Conservation (phyloP, 2,797 vertebrate genomes). For the Gallinago nigripennis region DNA sequence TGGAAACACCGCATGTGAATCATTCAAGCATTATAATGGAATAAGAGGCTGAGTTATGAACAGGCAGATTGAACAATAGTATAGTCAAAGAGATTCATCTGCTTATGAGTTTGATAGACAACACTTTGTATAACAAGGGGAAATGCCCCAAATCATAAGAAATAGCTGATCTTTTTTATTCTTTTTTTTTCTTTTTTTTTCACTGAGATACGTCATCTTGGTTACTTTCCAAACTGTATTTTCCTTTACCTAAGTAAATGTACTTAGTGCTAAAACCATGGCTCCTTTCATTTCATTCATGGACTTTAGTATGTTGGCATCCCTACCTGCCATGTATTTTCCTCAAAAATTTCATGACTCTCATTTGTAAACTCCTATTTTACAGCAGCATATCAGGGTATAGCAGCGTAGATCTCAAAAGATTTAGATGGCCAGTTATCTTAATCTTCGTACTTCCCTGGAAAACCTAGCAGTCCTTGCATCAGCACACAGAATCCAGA, state of each 20-base stretch:
- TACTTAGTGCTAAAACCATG: neutral
- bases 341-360: neutral
- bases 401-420: neutral
- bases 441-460: neutral
- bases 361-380: neutral
- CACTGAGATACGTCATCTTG: neutral
- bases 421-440: neutral
- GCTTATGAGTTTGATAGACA: slow-evolving; percentile 53
- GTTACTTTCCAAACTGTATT: neutral
- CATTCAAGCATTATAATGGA: slow-evolving; percentile 75
- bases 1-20: slow-evolving; percentile 73
- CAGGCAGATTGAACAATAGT: slow-evolving; percentile 61
- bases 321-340: neutral
- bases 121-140: neutral
- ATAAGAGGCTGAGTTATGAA: slow-evolving; percentile 70
- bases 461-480: neutral
- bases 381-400: neutral
- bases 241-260: neutral
- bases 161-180: neutral
- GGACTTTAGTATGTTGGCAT: neutral
- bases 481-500: neutral
- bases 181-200: neutral
- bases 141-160: neutral
- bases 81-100: slow-evolving; percentile 67
- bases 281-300: neutral